phyloP scores from a whole-genome alignment of 2,113 vertebrate species.

The Sigmodon hispidus region DNA sequence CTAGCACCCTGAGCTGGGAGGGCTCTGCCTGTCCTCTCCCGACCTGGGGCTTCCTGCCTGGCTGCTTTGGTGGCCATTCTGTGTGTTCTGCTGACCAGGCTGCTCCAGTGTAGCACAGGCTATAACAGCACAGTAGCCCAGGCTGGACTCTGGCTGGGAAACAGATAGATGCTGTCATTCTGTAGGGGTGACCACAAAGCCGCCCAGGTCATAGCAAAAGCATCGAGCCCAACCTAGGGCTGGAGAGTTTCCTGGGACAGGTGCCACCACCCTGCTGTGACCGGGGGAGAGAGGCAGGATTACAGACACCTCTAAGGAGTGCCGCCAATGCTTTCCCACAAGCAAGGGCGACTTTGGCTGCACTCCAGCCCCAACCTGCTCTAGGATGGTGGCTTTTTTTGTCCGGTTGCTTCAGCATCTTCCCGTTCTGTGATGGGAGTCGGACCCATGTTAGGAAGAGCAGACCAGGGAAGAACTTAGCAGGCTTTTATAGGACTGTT shows the following conservation, averaged over 20 bases:
- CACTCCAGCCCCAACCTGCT: neutral
- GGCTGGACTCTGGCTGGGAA: neutral
- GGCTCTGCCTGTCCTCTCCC: neutral
- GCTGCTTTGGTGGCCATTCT: neutral
- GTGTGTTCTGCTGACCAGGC: neutral
- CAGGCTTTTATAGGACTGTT: neutral
- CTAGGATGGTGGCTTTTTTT: neutral
- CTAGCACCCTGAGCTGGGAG: neutral
- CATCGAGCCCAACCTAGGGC: neutral
- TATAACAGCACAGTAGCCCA: neutral
- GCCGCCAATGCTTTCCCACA: neutral
- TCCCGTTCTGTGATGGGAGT: neutral
- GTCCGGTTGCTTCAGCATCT: neutral
- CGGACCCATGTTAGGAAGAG: neutral
- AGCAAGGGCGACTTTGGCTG: neutral
- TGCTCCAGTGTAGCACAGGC: neutral
- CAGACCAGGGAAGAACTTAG: neutral
- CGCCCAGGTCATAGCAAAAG: neutral
- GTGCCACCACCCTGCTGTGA: too few relatives aligned
- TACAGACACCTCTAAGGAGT: neutral
- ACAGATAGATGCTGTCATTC: neutral
- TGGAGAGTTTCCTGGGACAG: neutral
- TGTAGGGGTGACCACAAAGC: neutral
- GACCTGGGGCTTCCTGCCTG: neutral
- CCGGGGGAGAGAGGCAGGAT: neutral